phyloP scores from a whole-genome alignment of 2,797 vertebrate genomes.

The Malacoraja senta region DNA sequence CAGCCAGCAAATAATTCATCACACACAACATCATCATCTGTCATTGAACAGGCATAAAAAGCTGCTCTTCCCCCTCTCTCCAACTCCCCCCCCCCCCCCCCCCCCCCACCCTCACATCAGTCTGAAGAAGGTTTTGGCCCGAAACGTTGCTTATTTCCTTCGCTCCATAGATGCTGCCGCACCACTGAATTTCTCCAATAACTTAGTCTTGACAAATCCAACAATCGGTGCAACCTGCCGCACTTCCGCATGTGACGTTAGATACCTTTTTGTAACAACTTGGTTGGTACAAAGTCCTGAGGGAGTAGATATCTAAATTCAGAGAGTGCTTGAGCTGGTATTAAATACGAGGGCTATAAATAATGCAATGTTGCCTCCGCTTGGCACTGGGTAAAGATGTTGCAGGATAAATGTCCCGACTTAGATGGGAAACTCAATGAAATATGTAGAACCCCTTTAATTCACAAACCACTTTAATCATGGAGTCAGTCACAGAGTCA shows the following conservation, averaged over 20 bases:
- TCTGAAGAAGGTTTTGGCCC: too few species aligned
- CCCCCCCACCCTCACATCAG: too few species aligned
- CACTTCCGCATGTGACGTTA: background rate
- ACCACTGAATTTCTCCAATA: background rate
- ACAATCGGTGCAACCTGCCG: background rate
- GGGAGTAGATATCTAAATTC: background rate
- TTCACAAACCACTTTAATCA: too few species aligned
- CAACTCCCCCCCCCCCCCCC: too few species aligned
- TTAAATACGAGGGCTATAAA: conserved; percentile 5
- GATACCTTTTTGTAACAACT: background rate
- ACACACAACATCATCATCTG: background rate
- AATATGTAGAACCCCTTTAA: background rate
- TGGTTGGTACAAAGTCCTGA: background rate
- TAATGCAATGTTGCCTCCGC: background rate
- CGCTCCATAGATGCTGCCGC: too few species aligned
- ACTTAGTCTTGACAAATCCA: background rate
- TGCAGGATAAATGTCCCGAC: background rate
- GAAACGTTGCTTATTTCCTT: too few species aligned
- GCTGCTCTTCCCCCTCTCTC: too few species aligned
- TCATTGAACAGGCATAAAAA: background rate
- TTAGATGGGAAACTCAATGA: too few species aligned
- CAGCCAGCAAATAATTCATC: background rate
- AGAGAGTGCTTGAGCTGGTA: background rate
- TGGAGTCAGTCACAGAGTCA: too few species aligned
- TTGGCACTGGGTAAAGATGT: background rate